Evolutionary conservation across 2,888 invertebrate genomes (phyloP), one percentile per base, ranked within the genome.

Genomic region (Tanypteryx hageni): DNA sequence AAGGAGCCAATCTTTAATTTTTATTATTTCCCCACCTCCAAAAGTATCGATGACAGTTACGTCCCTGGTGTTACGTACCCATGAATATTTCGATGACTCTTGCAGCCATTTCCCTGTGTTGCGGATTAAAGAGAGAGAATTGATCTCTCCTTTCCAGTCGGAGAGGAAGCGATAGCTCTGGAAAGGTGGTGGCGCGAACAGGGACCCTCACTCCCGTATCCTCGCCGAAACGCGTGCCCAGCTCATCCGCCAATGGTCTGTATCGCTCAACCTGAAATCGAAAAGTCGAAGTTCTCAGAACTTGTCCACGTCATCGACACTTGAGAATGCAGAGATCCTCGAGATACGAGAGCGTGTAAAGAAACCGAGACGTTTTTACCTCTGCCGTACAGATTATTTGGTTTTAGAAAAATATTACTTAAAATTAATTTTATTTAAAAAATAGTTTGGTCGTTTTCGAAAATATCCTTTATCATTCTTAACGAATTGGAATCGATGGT

Each of bases 111-210:
- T 95, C 95, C 84, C 97, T 96, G 94, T 98, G 98, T 27, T 94
- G 95, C 0, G 97, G 97, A 93, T 97, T 96, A 94, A 98, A 98
- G 27, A 97, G 95, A 0, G 98, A 98, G 95, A 98, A 98, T 94
- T 96, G 96, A 5, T 96, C 96, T 31, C 96, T 96, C 93, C 96
- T 96, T 5, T 96, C 95, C 94, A 97, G 95, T 94, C 96, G 95
- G 96, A 96, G 95, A 0, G 97, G 97, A 76, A 96, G 94, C 16
- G 95, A 94, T 18, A 97, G 94, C 95, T 97, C 96, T 0, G 97
- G 76, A 27, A 97, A 95, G 0, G 96, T 95, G 93, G 97, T 97
- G 94, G 96, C 96, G 27, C 93, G 93, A 14, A 97, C 96, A 0
- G 96, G 96, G 59, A 97, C 83, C 95, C 8, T 96, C 95, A 10